Conservation (phyloP, 2,888 invertebrate genomes). For the Ceriagrion tenellum region DNA sequence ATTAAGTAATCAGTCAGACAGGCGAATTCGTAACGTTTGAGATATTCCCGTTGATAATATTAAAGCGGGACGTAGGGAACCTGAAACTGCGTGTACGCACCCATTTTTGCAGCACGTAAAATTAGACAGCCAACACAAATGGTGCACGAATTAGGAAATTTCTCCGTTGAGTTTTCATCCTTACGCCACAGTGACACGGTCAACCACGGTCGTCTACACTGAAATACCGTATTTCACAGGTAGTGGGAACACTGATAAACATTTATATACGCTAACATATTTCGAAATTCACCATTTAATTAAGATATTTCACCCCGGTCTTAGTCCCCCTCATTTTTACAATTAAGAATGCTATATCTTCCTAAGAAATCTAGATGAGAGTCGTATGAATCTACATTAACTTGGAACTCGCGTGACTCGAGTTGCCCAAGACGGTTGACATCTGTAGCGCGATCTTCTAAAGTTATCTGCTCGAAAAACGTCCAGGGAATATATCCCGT, state of each 20-base stretch:
- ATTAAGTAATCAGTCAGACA: no score
- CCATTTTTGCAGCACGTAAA: background rate
- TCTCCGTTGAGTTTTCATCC: background rate
- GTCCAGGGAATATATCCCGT: background rate
- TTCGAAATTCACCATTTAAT: background rate
- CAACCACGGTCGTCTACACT: background rate
- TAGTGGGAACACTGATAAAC: background rate
- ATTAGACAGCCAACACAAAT: background rate
- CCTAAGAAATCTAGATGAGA: background rate
- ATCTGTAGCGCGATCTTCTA: background rate
- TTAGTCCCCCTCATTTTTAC: background rate
- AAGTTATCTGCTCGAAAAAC: background rate
- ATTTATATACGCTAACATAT: background rate
- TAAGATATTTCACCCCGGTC: background rate
- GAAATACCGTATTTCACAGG: background rate
- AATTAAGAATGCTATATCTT: background rate
- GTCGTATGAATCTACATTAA: background rate
- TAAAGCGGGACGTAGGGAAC: background rate
- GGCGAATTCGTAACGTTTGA: background rate
- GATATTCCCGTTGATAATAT: background rate
- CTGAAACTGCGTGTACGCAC: background rate
- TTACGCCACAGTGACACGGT: background rate
- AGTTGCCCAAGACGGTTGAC: background rate
- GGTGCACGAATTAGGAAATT: background rate
- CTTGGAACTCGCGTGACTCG: background rate